Evolutionary conservation across 2,113 vertebrate genomes (phyloP), one percentile per base, ranked within the genome.

Genomic region (Lophochroa leadbeateri): DNA sequence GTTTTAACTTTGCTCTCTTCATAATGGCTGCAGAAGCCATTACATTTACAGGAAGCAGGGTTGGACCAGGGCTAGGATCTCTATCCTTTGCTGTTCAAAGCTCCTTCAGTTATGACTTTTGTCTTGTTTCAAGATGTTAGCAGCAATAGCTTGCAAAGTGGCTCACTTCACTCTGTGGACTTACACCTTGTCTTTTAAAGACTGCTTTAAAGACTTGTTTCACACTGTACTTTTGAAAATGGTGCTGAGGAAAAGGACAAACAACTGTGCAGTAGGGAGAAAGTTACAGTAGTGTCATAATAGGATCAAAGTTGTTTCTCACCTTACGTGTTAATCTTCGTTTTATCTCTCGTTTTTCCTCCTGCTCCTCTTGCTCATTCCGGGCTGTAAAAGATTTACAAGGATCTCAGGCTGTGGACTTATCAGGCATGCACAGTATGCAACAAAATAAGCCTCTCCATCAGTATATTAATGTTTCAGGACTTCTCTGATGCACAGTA

Each of bases 271-370:
- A 82, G 24, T 8, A 72, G 17, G 39, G 39, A 82, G 65, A 86
- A 96, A 92, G 72, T 82, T 64, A 85, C 28, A n/a, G 31, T 18
- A 44, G 33, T 41, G 46, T 31, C 29, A 9, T 17, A 83, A 82
- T 2, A n/a, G 77, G 63, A 33, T 27, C n/a, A 70, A 93, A 91
- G 63, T 53, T 67, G 25, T 17, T 46, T 90, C 98, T 98, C 94
- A 99, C 99, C 99, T 99, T 99, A 53, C 99, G 98, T 28, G 99
- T 98, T 92, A 99, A 98, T 96, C 99, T 98, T 74, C 99, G 98
- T 95, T 99, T 99, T 94, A 99, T 99, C 97, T 99, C 99, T 94
- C 99, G 98, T 96, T 99, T 99, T 97, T 99, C 99, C 94, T 99
- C 99, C 94, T 99, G 99, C 65, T 99, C 99, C 91, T 99, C 99